phyloP scores from a whole-genome alignment of 2,113 vertebrate species.

The Pollimyrus isidori region DNA sequence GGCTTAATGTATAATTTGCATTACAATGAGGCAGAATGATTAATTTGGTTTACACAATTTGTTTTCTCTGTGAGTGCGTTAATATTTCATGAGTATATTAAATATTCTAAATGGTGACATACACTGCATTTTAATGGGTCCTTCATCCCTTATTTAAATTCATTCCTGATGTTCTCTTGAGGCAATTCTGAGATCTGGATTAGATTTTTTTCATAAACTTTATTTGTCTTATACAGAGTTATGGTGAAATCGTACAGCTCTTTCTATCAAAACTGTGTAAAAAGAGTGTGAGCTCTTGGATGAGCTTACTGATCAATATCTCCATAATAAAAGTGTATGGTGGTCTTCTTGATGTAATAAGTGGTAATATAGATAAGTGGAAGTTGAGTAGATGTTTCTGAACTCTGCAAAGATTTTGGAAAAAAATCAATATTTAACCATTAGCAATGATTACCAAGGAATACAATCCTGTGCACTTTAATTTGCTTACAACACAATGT shows the following conservation, averaged over 20 bases:
- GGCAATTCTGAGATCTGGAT: background rate
- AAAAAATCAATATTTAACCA: background rate
- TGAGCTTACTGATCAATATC: background rate
- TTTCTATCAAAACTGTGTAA: background rate
- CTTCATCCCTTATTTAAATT: background rate
- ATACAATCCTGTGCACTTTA: background rate
- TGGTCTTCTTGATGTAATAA: background rate
- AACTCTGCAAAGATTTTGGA: background rate
- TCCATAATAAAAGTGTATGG: background rate
- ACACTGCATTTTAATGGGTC: background rate
- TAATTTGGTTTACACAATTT: background rate
- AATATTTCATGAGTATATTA: background rate
- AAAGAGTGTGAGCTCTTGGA: background rate
- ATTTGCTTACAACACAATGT: background rate
- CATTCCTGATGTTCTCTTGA: background rate
- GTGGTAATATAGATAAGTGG: background rate
- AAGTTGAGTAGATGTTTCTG: background rate
- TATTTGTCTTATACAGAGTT: background rate
- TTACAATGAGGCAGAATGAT: background rate
- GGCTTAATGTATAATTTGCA: background rate
- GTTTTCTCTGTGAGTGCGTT: background rate
- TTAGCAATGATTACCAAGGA: background rate
- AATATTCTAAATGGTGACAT: constrained; percentile 1
- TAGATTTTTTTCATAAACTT: background rate
- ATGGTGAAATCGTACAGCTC: background rate